Evolutionary conservation across 2,113 vertebrate species (phyloP).

Genomic region (Actenoides lindsayi): DNA sequence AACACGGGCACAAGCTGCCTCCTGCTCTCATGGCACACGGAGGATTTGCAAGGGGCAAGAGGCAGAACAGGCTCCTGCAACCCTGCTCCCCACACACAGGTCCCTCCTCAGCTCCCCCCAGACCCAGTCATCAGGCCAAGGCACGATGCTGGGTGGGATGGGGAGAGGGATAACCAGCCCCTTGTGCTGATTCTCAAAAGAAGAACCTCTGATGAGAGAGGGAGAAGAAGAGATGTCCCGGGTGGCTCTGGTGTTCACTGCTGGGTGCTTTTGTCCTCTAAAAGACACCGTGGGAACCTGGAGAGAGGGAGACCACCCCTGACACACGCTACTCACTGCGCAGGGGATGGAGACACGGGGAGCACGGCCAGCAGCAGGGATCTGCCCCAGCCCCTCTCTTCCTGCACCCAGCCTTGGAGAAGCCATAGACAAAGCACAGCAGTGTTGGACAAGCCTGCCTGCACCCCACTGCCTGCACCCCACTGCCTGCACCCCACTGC

Average conservation of each 20-base stretch:
- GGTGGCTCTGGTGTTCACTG: not conserved
- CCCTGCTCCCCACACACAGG: not conserved
- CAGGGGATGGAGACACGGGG: accelerated
- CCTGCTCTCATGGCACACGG: not conserved
- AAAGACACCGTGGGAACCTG: not conserved
- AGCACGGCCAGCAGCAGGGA: not conserved
- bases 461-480: not conserved
- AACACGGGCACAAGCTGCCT: not conserved
- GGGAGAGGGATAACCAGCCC: not conserved
- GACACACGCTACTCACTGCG: not conserved
- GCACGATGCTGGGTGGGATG: not conserved
- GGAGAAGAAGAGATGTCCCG: not conserved
- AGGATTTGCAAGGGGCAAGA: not conserved
- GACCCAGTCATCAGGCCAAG: not conserved
- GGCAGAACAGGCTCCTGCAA: not conserved
- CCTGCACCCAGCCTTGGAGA: not conserved
- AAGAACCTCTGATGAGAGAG: not conserved
- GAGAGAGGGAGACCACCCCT: not conserved
- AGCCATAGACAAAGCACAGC: not conserved
- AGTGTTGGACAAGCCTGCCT: not conserved
- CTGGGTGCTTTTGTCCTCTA: not conserved
- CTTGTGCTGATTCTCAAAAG: not conserved
- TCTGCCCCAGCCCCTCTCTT: not conserved
- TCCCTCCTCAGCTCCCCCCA: not conserved
- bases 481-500: not conserved